Conservation (phyloP, 2,113 vertebrate genomes). For the Anser cygnoides region DNA sequence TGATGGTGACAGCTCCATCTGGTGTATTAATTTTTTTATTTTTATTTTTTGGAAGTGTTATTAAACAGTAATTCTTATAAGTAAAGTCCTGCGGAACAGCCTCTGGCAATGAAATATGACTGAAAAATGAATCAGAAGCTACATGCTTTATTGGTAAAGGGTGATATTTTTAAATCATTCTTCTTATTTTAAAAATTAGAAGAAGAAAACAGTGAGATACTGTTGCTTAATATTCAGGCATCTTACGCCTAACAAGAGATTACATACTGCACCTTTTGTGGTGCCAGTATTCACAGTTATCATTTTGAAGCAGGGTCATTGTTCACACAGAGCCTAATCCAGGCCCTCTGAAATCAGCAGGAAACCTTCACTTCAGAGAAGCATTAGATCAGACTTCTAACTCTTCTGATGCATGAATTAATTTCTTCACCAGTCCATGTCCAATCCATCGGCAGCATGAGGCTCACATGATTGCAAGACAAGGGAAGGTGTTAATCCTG, state of each 20-base stretch:
- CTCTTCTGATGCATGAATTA: background rate
- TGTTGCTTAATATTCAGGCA: background rate
- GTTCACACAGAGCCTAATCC: background rate
- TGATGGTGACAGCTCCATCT: conserved; percentile 66
- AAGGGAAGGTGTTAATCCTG: too few relatives aligned
- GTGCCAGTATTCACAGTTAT: background rate
- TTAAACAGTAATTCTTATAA: conserved; percentile 6
- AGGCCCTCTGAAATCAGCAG: background rate
- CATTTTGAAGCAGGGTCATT: background rate
- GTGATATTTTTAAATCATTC: background rate
- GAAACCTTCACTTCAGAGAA: background rate
- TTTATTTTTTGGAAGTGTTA: background rate
- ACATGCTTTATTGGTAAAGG: background rate
- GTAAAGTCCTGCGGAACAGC: background rate
- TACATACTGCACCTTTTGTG: accelerated
- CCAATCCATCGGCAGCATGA: accelerated
- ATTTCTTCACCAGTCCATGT: background rate
- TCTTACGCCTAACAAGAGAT: background rate
- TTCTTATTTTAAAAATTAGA: background rate
- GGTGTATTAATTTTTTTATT: background rate
- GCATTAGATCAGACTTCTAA: background rate
- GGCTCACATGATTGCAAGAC: accelerated
- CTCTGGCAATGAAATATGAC: background rate
- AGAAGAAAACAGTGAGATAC: background rate
- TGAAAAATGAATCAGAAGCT: background rate